Evolutionary conservation across 2,113 vertebrate genomes (phyloP).

Genomic region (Cavia porcellus): DNA sequence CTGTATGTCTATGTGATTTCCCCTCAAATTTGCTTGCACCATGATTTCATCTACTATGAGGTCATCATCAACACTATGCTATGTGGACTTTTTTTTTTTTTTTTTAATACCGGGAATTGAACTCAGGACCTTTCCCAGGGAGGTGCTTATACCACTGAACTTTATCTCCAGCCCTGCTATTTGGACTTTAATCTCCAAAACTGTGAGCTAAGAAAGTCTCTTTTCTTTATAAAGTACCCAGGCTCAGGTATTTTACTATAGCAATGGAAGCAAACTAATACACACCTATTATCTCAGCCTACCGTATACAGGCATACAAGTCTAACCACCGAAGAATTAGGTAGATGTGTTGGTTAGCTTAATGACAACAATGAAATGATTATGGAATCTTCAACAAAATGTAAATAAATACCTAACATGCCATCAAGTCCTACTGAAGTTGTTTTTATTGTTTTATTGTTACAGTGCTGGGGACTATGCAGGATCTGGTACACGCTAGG

Average conservation of each 20-base stretch:
- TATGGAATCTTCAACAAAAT: conserved; percentile 26
- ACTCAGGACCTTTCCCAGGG: too few relatives aligned
- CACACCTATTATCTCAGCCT: conserved; percentile 17
- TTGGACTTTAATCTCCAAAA: neutral
- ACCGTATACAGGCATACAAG: neutral
- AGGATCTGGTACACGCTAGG: neutral
- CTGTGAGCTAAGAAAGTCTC: neutral
- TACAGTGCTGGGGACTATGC: neutral
- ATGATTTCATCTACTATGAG: neutral
- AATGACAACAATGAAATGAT: conserved; percentile 55
- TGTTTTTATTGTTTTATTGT: neutral
- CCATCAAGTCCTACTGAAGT: neutral
- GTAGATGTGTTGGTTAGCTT: neutral
- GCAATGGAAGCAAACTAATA: neutral
- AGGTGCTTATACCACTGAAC: too few relatives aligned
- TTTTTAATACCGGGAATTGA: too few relatives aligned
- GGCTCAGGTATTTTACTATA: neutral
- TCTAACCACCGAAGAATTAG: neutral
- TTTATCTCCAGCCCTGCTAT: too few relatives aligned
- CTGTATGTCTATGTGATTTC: neutral
- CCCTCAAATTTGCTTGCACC: neutral
- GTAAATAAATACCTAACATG: neutral
- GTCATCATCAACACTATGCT: neutral
- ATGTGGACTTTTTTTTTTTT: neutral
- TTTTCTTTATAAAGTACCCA: neutral